Percentiles rank a stretch among this genome's conserved stretches.
These are phyloP conservation scores for Coptotermes formosanus DNA, from an alignment of 1,140 invertebrate species.

Conservation along the genomic window DNA sequence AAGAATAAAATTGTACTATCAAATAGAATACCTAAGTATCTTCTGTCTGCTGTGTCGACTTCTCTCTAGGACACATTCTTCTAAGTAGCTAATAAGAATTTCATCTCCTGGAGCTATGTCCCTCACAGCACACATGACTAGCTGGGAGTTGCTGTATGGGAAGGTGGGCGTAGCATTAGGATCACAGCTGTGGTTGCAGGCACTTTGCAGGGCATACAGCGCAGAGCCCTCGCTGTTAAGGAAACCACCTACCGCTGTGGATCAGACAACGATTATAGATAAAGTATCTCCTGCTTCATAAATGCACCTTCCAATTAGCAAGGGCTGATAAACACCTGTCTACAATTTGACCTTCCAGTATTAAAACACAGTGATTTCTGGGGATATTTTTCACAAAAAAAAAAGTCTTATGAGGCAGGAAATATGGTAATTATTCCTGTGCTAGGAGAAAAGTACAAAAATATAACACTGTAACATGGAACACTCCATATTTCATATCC, in stretches of 20 bases:
- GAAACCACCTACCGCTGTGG: slow-evolving; percentile 80
- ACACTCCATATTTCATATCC: too few species aligned
- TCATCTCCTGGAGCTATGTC: slow-evolving; percentile 82
- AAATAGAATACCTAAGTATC: slow-evolving; percentile 56
- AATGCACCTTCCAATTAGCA: too few species aligned
- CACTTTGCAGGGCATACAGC: slow-evolving; percentile 80
- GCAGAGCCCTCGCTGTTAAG: slow-evolving; percentile 93
- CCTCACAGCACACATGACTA: slow-evolving; percentile 72
- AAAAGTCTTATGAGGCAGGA: too few species aligned
- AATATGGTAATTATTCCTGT: too few species aligned
- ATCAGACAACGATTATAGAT: background rate
- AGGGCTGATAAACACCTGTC: too few species aligned
- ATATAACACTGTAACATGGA: too few species aligned
- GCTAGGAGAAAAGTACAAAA: too few species aligned
- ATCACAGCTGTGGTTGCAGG: slow-evolving; percentile 88
- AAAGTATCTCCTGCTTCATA: too few species aligned
- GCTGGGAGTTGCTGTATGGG: slow-evolving; percentile 76
- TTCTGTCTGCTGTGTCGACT: slow-evolving; percentile 84
- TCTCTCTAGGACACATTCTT: slow-evolving; percentile 75
- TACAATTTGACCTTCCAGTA: too few species aligned
- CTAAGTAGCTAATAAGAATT: slow-evolving; percentile 88
- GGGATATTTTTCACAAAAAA: too few species aligned
- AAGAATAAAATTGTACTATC: background rate
- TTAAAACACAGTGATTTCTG: too few species aligned
- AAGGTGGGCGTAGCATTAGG: slow-evolving; percentile 87